Base-by-base conservation (phyloP, 2,113 vertebrate species). In the Anhinga anhinga region DNA sequence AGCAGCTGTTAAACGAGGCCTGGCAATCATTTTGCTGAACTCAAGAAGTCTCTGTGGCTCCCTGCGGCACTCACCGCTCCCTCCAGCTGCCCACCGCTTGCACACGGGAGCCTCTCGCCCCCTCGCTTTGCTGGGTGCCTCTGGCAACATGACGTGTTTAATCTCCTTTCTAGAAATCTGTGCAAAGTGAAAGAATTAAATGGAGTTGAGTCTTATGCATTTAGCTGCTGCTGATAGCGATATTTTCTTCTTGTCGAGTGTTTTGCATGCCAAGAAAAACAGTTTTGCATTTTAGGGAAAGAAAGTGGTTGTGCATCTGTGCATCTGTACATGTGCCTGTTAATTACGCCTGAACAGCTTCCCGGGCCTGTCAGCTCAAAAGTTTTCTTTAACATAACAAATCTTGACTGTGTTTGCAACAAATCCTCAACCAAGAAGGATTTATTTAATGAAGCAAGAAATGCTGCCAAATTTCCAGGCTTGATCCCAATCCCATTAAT, bases 371-470 rank as follows among this genome's bases (percentile, higher is more conserved):
- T 85, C 95, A 93, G 78, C 85, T 97, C 53, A 34, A 5, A 92
- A 89, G 40, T 78, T 90, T 58, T 87, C 47, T 71, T 83, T 80
- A 62, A 83, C 6, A 16, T 61, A 92, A 88, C 72, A 70, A 66
- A 62, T 74, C 90, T 59, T 74, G 66, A 88, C 78, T 78, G 32
- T 20, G 30, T 71, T 90, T 90, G 77, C 76, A 78, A 78, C 58
- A 91, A 67, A 93, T 44, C 67, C 49, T 78, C 59, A 61, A 50
- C 45, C 14, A 47, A 87, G 38, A 84, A 45, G 5, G 1, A 14
- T 77, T 94, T 78, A 84, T 95, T 92, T 95, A 87, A 96, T 56
- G 79, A 78, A 53, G 38, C 22, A 42, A 66, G 79, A 95, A 93
- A 83, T 4, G 61, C 62, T 83, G 91, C 84, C 91, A 93, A 23